Percentiles rank a stretch among this genome's conserved stretches.
Conservation (phyloP, 2,113 vertebrate species). For the Phrynocephalus versicolor region DNA sequence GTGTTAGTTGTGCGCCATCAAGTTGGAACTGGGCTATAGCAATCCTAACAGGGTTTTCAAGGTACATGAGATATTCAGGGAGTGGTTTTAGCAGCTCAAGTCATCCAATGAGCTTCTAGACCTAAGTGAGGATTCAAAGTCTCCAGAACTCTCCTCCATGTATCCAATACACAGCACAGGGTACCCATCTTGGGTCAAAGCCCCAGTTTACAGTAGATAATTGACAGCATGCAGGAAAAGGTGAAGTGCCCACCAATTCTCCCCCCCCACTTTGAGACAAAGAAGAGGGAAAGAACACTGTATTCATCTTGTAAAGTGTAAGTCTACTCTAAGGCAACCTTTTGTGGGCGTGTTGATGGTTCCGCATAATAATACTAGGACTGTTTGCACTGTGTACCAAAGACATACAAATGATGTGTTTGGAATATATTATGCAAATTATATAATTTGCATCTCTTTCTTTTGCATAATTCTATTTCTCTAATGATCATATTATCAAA, state of each 20-base stretch:
- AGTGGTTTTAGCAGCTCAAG: too few species aligned
- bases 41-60: too few species aligned
- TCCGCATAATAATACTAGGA: background rate
- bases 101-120: too few species aligned
- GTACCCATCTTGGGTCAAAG: background rate
- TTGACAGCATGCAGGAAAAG: background rate
- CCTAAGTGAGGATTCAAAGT: too few species aligned
- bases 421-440: constrained; percentile 18
- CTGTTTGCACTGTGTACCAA: background rate
- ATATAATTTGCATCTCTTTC: background rate
- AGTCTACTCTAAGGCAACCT: background rate
- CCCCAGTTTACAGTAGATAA: background rate
- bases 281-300: background rate
- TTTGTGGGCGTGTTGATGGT: background rate
- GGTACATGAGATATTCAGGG: too few species aligned
- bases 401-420: background rate
- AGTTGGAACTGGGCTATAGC: background rate
- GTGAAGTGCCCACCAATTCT: background rate
- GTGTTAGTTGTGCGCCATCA: background rate
- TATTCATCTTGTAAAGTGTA: background rate
- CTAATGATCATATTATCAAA: constrained; percentile 2
- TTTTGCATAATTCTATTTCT: constrained; percentile 3
- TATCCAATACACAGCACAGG: too few species aligned
- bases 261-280: background rate
- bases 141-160: too few species aligned